phyloP scores from a whole-genome alignment of 1,140 invertebrate genomes.

The Drosophila tani region DNA sequence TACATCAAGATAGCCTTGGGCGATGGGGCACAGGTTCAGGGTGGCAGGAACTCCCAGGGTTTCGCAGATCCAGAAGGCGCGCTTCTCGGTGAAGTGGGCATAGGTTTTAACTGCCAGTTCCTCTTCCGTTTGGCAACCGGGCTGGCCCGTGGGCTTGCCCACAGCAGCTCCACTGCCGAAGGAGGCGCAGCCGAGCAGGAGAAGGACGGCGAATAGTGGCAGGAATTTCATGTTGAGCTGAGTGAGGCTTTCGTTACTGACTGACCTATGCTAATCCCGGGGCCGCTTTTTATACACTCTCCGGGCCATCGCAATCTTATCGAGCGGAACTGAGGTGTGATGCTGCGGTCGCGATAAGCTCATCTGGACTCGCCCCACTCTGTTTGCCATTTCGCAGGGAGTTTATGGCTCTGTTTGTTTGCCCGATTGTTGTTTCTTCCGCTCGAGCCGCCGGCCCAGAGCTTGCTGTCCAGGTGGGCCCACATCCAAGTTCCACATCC shows the following conservation, averaged over 20 bases:
- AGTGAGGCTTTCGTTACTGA: slow-evolving; percentile 26
- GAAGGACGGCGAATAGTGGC: slow-evolving; percentile 28
- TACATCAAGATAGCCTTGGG: slow-evolving; percentile 38
- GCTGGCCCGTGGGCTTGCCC: slow-evolving; percentile 63
- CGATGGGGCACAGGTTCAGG: slow-evolving; percentile 23
- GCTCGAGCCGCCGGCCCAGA: slow-evolving; percentile 23
- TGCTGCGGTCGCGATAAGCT: slow-evolving; percentile 56
- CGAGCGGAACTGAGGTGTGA: slow-evolving; percentile 55
- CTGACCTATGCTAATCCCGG: slow-evolving; percentile 60
- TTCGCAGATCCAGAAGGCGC: slow-evolving; percentile 59
- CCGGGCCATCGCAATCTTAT: slow-evolving; percentile 58
- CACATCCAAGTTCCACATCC: background rate
- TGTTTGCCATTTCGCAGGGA: slow-evolving; percentile 53
- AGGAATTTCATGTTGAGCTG: slow-evolving; percentile 52
- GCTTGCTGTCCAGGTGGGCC: slow-evolving; percentile 22
- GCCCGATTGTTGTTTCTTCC: slow-evolving; percentile 44
- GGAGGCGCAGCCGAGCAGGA: slow-evolving; percentile 34
- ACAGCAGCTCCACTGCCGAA: slow-evolving; percentile 18
- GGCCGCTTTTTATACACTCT: slow-evolving; percentile 54
- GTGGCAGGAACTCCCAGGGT: slow-evolving; percentile 42
- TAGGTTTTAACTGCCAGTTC: slow-evolving; percentile 50
- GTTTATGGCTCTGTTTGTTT: slow-evolving; percentile 77
- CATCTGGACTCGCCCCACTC: slow-evolving; percentile 2
- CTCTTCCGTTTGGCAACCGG: slow-evolving; percentile 64
- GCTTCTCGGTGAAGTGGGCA: slow-evolving; percentile 59